Evolutionary conservation across 2,113 vertebrate genomes (phyloP).

Genomic region (Eptesicus fuscus): DNA sequence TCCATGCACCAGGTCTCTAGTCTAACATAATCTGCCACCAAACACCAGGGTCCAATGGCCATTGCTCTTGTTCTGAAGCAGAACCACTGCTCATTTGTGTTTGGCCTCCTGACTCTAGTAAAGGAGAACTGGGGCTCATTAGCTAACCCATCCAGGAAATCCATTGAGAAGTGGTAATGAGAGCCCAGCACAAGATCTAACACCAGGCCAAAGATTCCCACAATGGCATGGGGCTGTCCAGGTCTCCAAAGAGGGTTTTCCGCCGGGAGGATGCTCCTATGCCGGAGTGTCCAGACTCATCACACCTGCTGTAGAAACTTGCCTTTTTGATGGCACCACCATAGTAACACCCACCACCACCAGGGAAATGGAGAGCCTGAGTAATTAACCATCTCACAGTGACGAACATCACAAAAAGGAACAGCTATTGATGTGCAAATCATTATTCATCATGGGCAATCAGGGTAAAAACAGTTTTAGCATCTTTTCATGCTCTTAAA

Average conservation of each 20-base stretch:
- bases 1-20: too few relatives aligned
- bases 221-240: not conserved
- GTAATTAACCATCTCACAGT: not conserved
- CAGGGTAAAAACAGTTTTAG: conserved; percentile 33
- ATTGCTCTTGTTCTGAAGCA: not conserved
- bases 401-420: not conserved
- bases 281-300: not conserved
- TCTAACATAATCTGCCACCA: not conserved
- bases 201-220: not conserved
- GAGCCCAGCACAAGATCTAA: not conserved
- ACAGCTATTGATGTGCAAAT: not conserved
- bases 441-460: conserved; percentile 28
- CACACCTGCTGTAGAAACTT: not conserved
- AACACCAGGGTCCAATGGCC: not conserved
- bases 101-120: not conserved
- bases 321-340: not conserved
- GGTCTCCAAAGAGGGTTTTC: not conserved
- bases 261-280: not conserved
- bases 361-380: not conserved
- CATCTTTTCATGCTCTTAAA: conserved; percentile 32
- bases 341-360: not conserved
- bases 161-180: not conserved
- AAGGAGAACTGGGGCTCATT: not conserved
- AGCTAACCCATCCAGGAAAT: not conserved
- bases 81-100: not conserved